Percentiles rank a stretch among this genome's conserved stretches.
These are phyloP conservation scores for Hippotragus niger DNA, from an alignment of 2,113 vertebrate species.

Conservation along the genomic window DNA sequence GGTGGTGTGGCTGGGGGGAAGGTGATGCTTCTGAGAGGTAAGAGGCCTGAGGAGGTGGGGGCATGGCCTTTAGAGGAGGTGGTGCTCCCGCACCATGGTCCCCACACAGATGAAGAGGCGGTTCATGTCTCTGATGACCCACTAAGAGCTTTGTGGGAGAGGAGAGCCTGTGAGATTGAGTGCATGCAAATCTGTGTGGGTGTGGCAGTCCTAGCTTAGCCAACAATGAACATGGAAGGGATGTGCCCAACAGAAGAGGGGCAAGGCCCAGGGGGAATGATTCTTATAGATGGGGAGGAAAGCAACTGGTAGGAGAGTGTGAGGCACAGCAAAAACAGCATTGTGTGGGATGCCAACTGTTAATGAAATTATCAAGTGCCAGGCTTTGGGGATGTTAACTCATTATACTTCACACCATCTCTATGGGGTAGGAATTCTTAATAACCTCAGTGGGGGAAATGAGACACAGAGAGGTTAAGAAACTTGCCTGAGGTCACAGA, in stretches of 20 bases:
- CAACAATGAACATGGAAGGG: not conserved
- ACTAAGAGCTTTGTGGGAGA: not conserved
- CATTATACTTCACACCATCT: not conserved
- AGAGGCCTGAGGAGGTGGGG: not conserved
- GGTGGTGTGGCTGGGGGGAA: not conserved
- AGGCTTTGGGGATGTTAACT: not conserved
- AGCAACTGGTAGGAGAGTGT: not conserved
- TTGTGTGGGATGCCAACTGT: not conserved
- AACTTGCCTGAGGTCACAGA: not conserved
- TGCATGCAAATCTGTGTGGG: not conserved
- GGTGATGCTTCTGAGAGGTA: not conserved
- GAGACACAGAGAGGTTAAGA: conserved; percentile 27
- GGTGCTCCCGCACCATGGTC: not conserved
- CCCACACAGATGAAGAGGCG: not conserved
- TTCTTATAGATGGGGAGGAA: not conserved
- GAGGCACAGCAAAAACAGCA: not conserved
- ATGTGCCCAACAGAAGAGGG: not conserved
- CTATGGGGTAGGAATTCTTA: not conserved
- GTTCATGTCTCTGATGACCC: not conserved
- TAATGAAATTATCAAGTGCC: not conserved
- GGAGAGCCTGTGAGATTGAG: not conserved
- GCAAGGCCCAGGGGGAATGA: not conserved
- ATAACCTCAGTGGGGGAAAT: not conserved
- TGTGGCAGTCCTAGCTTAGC: not conserved
- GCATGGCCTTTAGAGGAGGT: not conserved